phyloP scores from a whole-genome alignment of 2,888 invertebrate genomes.

The Ochlodes sylvanus region DNA sequence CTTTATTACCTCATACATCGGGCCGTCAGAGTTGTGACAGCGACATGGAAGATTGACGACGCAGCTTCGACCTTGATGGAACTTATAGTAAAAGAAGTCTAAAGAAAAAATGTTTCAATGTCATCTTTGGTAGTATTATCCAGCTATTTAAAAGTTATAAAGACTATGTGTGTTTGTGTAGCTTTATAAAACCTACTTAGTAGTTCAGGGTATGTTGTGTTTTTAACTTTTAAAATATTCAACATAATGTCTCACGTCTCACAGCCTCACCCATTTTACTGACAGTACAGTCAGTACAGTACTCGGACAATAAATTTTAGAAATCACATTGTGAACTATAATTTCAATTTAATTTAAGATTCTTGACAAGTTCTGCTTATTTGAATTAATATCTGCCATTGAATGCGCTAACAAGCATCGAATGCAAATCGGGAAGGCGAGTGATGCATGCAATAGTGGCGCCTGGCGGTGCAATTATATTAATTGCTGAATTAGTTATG shows the following conservation, averaged over 20 bases:
- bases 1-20: conserved; percentile 14
- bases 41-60: conserved; percentile 23
- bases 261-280: too few relatives aligned
- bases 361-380: not conserved
- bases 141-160: too few relatives aligned
- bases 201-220: too few relatives aligned
- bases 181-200: too few relatives aligned
- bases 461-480: conserved; percentile 26
- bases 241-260: too few relatives aligned
- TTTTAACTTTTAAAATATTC: too few relatives aligned
- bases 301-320: too few relatives aligned
- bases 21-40: conserved; percentile 17
- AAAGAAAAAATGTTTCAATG: not conserved
- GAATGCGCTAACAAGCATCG: conserved; percentile 19
- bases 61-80: conserved; percentile 3
- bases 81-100: not conserved
- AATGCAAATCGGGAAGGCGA: conserved; percentile 13
- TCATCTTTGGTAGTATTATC: too few relatives aligned
- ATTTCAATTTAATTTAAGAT: too few relatives aligned
- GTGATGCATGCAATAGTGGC: conserved; percentile 15
- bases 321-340: too few relatives aligned
- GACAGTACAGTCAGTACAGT: too few relatives aligned
- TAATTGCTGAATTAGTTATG: conserved; percentile 35
- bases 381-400: conserved; percentile 17
- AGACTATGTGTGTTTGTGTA: too few relatives aligned